A percentile compares a stretch with the other conserved stretches of the same genome.
phyloP scores from a whole-genome alignment of 2,113 vertebrate species.

The Phrynocephalus versicolor region DNA sequence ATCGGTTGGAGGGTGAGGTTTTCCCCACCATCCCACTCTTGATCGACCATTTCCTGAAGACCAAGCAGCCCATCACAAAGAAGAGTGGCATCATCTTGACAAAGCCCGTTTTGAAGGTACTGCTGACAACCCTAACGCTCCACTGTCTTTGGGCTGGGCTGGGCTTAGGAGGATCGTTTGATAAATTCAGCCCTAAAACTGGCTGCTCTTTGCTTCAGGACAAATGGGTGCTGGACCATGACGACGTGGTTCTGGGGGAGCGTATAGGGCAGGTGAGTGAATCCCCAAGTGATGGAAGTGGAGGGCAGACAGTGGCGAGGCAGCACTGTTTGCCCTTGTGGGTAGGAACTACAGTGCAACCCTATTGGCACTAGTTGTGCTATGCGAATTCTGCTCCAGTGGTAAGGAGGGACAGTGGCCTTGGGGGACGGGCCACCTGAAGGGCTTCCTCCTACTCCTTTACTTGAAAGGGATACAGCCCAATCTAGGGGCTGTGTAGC shows the following conservation, averaged over 20 bases:
- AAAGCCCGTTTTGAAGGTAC: slow-evolving; percentile 85
- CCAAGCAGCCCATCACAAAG: slow-evolving; percentile 85
- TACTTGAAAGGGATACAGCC: too few species aligned
- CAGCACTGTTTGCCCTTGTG: not conserved
- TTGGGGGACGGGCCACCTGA: too few species aligned
- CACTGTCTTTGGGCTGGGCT: not conserved
- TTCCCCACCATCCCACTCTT: slow-evolving; percentile 88
- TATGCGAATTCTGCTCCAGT: too few species aligned
- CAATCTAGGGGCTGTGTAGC: too few species aligned
- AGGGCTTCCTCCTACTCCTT: too few species aligned
- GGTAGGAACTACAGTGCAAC: not conserved
- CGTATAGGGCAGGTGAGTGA: slow-evolving; percentile 89
- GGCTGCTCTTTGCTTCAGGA: slow-evolving; percentile 75
- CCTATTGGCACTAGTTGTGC: too few species aligned
- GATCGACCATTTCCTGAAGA: slow-evolving; percentile 81
- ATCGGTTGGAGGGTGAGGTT: slow-evolving; percentile 89
- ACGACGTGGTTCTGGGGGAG: slow-evolving; percentile 89
- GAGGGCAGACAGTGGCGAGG: not conserved
- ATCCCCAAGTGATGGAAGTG: fast-evolving
- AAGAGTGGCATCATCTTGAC: slow-evolving; percentile 80
- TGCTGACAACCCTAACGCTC: not conserved
- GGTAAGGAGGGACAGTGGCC: too few species aligned
- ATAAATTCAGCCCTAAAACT: not conserved
- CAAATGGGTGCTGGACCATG: slow-evolving; percentile 94
- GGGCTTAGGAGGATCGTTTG: fast-evolving